Evolutionary conservation across 2,888 invertebrate species (phyloP).

Genomic region (Danaus chrysippus): DNA sequence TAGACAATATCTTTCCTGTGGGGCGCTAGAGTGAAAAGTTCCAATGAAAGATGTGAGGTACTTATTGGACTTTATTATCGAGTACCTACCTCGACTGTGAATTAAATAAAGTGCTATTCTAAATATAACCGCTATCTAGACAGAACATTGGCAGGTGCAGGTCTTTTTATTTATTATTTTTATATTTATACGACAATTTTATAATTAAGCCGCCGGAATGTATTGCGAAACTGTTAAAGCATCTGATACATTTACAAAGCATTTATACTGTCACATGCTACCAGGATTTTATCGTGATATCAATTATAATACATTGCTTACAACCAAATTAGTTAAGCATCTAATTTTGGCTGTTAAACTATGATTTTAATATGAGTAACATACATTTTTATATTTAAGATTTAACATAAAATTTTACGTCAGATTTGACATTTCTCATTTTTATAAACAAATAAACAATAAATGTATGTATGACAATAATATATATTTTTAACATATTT

Average conservation of each 20-base stretch:
- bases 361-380: no score
- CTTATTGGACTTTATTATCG: conserved; percentile 68
- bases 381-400: no score
- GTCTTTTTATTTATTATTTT: conserved; percentile 58
- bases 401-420: no score
- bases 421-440: no score
- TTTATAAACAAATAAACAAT: no score
- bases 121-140: conserved; percentile 77
- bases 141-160: conserved; percentile 75
- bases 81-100: conserved; percentile 69
- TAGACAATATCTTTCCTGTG: conserved; percentile 1
- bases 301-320: no score
- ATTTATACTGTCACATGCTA: no score
- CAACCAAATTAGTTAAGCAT: no score
- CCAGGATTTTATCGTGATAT: no score
- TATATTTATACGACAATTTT: conserved; percentile 64
- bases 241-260: not conserved
- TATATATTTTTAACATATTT: no score
- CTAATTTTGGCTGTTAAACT: no score
- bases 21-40: conserved; percentile 5
- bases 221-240: not conserved
- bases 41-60: conserved; percentile 12
- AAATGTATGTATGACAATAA: no score
- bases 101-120: conserved; percentile 77
- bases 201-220: conserved; percentile 56